Conservation (phyloP, 2,797 vertebrate species). For the Pogonophryne albipinna region DNA sequence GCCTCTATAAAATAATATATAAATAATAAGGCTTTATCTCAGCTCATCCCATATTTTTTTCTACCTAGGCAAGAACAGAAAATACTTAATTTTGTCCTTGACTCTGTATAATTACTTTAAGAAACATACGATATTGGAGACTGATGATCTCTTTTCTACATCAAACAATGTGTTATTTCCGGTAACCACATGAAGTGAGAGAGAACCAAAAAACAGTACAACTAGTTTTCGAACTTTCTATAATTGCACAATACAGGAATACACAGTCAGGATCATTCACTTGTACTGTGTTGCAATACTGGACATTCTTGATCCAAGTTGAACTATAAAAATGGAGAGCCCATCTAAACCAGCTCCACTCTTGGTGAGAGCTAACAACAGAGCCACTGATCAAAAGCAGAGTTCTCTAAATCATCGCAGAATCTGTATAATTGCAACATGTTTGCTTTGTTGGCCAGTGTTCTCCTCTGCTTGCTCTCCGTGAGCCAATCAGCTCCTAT, state of each 20-base stretch:
- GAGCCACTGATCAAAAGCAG: background rate
- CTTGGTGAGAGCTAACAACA: background rate
- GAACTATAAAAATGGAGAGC: constrained; percentile 40
- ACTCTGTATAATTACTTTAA: background rate
- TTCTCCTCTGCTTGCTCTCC: constrained; percentile 37
- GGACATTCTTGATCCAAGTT: background rate
- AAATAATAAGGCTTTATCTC: background rate
- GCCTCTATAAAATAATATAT: too few relatives aligned
- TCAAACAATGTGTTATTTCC: background rate
- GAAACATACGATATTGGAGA: background rate
- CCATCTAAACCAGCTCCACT: background rate
- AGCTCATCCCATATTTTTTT: constrained; percentile 1
- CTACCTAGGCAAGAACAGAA: background rate
- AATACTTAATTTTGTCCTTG: background rate
- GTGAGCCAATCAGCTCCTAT: constrained; percentile 40
- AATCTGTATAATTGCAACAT: constrained; percentile 15
- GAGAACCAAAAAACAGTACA: background rate
- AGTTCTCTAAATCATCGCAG: background rate
- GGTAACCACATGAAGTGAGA: background rate
- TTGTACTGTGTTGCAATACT: constrained; percentile 41
- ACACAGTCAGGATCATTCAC: background rate
- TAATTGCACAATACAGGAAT: constrained; percentile 43
- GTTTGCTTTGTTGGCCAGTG: constrained; percentile 27
- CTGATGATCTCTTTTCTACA: constrained; percentile 2
- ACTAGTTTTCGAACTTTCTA: background rate